Evolutionary conservation across 1,140 invertebrate genomes (phyloP).

Genomic region (Apis laboriosa): DNA sequence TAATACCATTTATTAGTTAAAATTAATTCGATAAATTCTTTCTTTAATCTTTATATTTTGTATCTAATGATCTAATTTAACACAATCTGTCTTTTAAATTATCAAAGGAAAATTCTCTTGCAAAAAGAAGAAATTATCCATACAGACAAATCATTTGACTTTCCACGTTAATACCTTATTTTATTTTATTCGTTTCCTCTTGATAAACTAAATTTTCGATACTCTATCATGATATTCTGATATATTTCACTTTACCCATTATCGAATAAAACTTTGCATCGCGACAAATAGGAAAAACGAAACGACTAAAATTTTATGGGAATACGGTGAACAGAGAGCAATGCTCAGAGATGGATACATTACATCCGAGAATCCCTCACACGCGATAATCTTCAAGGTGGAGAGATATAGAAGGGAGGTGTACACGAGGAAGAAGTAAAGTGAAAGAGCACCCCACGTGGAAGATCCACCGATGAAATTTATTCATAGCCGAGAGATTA

Average conservation of each 20-base stretch:
- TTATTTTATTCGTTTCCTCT: no score
- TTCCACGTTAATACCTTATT: no score
- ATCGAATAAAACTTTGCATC: no score
- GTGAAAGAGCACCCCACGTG: constrained; percentile 38
- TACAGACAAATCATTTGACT: no score
- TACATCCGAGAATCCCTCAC: constrained; percentile 2
- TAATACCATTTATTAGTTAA: background rate
- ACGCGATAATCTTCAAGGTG: constrained; percentile 26
- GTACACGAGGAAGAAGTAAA: constrained; percentile 28
- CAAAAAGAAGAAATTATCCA: no score
- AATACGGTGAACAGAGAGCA: background rate
- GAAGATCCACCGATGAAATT: constrained; percentile 51
- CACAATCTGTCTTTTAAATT: no score
- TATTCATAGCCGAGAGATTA: constrained; percentile 59
- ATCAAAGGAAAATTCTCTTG: no score
- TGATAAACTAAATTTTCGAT: no score
- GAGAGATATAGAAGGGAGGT: background rate
- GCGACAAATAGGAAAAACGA: background rate
- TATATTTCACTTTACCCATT: no score
- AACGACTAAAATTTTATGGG: background rate
- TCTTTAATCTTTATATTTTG: background rate
- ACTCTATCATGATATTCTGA: no score
- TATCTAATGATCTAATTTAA: no score
- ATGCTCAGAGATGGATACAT: background rate
- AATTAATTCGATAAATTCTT: constrained; percentile 17